These are phyloP conservation scores for Sminthurides bifidus DNA, from an alignment of 1,140 invertebrate species.

Conservation along the genomic window DNA sequence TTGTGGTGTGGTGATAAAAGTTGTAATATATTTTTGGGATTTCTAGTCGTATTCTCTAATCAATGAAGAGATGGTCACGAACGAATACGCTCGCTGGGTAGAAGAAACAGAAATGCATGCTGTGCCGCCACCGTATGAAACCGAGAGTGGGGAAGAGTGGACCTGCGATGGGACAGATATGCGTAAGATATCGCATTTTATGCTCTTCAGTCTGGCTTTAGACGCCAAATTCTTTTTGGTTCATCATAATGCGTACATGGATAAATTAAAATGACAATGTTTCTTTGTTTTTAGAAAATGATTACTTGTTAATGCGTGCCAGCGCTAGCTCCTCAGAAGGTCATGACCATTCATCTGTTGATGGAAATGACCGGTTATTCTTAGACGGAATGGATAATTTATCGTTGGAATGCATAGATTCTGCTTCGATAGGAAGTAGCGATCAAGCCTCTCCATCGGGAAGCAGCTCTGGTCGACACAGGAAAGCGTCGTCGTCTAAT, in stretches of 20 bases:
- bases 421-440: neutral
- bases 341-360: slow-evolving; percentile 2
- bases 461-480: too few relatives aligned
- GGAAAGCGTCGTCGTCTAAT: too few relatives aligned
- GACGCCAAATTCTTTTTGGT: too few relatives aligned
- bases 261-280: too few relatives aligned
- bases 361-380: neutral
- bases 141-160: slow-evolving; percentile 3
- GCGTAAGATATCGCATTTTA: too few relatives aligned
- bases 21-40: too few relatives aligned
- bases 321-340: slow-evolving; percentile 1
- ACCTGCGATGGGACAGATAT: neutral
- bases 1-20: too few relatives aligned
- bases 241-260: too few relatives aligned
- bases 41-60: slow-evolving; percentile 19
- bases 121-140: neutral
- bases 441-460: neutral
- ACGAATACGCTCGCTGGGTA: slow-evolving; percentile 7
- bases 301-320: too few relatives aligned
- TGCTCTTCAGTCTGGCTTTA: too few relatives aligned
- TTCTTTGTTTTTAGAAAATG: too few relatives aligned
- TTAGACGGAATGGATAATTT: neutral
- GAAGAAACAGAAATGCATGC: neutral
- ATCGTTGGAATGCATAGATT: neutral
- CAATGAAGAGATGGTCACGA: slow-evolving; percentile 22